Conservation (phyloP, 2,888 invertebrate species). For the Candidula unifasciata region DNA sequence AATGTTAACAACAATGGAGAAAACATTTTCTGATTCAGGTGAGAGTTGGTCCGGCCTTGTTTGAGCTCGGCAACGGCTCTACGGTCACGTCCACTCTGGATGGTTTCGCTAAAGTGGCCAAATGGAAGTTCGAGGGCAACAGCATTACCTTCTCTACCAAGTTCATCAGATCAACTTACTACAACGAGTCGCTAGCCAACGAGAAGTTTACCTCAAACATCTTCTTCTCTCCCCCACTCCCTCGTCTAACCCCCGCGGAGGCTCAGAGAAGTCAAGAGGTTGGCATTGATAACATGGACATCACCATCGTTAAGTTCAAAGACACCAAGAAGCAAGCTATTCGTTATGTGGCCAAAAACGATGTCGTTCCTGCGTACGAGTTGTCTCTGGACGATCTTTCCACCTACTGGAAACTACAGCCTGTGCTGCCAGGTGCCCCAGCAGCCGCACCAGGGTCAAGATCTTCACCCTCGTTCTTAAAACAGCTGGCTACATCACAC, state of each 20-base stretch:
- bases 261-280: constrained; percentile 9
- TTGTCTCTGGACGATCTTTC: constrained; percentile 59
- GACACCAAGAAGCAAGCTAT: constrained; percentile 45
- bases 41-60: not conserved
- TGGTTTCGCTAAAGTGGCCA: not conserved
- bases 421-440: constrained; percentile 12
- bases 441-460: constrained; percentile 6
- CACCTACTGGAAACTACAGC: constrained; percentile 42
- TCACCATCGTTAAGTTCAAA: constrained; percentile 62
- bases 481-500: constrained; percentile 72
- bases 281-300: constrained; percentile 73
- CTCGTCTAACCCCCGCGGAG: not conserved
- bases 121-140: not conserved
- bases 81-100: not conserved
- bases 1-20: not conserved
- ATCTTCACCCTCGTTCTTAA: constrained; percentile 56
- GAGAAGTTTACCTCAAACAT: not conserved
- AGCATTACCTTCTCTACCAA: not conserved
- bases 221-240: not conserved
- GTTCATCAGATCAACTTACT: constrained; percentile 14
- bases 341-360: constrained; percentile 65
- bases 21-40: not conserved
- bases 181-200: not conserved
- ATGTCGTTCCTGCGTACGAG: constrained; percentile 71
- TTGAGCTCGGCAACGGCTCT: not conserved